Percentiles rank a stretch among this genome's conserved stretches.
phyloP scores from a whole-genome alignment of 1,140 invertebrate genomes.

The Drosophila rhopaloa region DNA sequence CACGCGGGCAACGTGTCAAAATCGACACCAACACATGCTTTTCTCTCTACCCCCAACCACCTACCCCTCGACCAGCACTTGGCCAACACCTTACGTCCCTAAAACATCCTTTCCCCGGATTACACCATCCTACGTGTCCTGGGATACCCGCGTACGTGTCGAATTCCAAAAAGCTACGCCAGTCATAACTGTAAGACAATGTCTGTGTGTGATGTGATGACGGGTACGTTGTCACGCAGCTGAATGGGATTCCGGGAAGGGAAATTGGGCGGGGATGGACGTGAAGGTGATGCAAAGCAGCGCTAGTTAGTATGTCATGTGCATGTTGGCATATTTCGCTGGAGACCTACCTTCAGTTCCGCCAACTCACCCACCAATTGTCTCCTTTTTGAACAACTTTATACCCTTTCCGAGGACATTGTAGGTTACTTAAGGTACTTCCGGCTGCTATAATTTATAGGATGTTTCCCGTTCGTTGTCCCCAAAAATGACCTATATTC shows the following conservation, averaged over 20 bases:
- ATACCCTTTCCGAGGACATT: conserved; percentile 17
- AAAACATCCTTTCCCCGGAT: conserved; percentile 19
- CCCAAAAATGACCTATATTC: too few species aligned
- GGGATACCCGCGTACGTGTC: conserved; percentile 62
- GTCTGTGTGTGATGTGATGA: conserved; percentile 53
- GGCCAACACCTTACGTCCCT: neutral
- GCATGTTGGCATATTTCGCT: conserved; percentile 62
- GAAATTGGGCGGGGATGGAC: conserved; percentile 6
- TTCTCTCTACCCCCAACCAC: too few species aligned
- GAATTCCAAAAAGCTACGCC: conserved; percentile 74
- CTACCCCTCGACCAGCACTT: neutral
- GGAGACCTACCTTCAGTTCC: conserved; percentile 24
- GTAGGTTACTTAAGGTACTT: neutral
- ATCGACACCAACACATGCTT: conserved; percentile 41
- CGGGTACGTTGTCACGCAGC: conserved; percentile 44
- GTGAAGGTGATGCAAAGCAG: conserved; percentile 47
- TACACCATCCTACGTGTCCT: conserved; percentile 61
- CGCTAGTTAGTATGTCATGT: conserved; percentile 60
- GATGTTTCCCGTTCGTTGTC: too few species aligned
- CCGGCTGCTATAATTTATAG: too few species aligned
- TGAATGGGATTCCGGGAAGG: conserved; percentile 11
- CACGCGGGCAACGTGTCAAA: conserved; percentile 48
- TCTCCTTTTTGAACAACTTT: neutral
- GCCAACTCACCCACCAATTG: conserved; percentile 1
- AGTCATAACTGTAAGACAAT: conserved; percentile 80